These are phyloP conservation scores for Sander vitreus DNA, from an alignment of 2,113 vertebrate genomes.

Conservation along the genomic window DNA sequence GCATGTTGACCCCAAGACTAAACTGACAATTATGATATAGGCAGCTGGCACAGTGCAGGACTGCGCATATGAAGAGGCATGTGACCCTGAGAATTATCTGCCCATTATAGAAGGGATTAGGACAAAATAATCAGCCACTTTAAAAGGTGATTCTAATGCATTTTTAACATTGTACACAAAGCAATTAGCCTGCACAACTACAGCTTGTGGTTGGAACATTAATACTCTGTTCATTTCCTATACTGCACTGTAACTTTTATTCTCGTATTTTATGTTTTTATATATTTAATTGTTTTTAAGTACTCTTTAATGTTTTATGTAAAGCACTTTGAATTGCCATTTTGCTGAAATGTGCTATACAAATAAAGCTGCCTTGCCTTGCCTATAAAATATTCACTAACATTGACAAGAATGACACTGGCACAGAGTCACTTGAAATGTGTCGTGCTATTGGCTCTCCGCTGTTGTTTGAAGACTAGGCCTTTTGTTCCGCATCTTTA, in stretches of 20 bases:
- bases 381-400: neutral
- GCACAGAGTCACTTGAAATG: neutral
- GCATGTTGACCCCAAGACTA: constrained; percentile 4
- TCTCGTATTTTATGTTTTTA: no score
- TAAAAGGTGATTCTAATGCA: neutral
- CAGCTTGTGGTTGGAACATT: neutral
- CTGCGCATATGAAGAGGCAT: neutral
- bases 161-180: constrained; percentile 8
- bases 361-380: no score
- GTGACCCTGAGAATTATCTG: constrained; percentile 35
- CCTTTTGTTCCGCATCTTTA: no score
- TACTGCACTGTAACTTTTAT: no score
- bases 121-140: constrained; percentile 49
- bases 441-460: neutral
- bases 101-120: constrained; percentile 44
- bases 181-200: neutral
- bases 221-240: no score
- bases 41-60: constrained; percentile 38
- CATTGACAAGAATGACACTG: neutral
- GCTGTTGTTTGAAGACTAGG: neutral
- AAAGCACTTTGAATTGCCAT: no score
- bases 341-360: no score
- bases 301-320: no score
- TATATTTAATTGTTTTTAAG: no score
- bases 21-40: neutral